phyloP scores from a whole-genome alignment of 2,888 invertebrate genomes.

The Hofmannophila pseudospretella region DNA sequence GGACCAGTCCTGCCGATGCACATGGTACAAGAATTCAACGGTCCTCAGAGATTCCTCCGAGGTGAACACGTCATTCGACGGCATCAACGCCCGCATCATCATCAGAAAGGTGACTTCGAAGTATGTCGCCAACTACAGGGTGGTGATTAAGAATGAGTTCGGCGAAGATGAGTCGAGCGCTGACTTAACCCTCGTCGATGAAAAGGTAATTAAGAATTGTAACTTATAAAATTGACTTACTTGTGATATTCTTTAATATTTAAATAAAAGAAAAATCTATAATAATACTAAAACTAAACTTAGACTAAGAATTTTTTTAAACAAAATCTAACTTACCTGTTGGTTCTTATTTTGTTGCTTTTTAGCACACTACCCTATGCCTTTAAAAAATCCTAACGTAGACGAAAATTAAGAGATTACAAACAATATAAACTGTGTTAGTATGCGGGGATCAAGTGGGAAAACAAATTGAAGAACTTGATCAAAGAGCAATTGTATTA shows the following conservation, averaged over 20 bases:
- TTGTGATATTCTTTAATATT: background rate
- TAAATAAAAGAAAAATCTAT: too few relatives aligned
- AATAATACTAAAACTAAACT: too few relatives aligned
- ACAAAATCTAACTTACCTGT: too few relatives aligned
- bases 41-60: conserved; percentile 87
- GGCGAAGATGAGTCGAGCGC: conserved; percentile 94
- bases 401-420: too few relatives aligned
- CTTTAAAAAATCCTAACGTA: too few relatives aligned
- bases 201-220: conserved; percentile 53
- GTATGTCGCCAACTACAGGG: conserved; percentile 88
- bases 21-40: conserved; percentile 91
- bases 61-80: conserved; percentile 89
- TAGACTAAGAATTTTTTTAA: too few relatives aligned
- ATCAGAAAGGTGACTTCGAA: conserved; percentile 87
- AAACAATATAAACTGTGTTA: too few relatives aligned
- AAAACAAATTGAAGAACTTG: too few relatives aligned
- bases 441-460: too few relatives aligned
- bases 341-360: too few relatives aligned
- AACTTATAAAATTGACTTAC: background rate
- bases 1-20: conserved; percentile 88
- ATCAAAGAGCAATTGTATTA: too few relatives aligned
- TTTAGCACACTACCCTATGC: too few relatives aligned
- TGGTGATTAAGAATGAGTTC: conserved; percentile 92
- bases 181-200: conserved; percentile 86
- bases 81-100: conserved; percentile 86